phyloP scores from a whole-genome alignment of 2,113 vertebrate species.

The Sceloporus undulatus region DNA sequence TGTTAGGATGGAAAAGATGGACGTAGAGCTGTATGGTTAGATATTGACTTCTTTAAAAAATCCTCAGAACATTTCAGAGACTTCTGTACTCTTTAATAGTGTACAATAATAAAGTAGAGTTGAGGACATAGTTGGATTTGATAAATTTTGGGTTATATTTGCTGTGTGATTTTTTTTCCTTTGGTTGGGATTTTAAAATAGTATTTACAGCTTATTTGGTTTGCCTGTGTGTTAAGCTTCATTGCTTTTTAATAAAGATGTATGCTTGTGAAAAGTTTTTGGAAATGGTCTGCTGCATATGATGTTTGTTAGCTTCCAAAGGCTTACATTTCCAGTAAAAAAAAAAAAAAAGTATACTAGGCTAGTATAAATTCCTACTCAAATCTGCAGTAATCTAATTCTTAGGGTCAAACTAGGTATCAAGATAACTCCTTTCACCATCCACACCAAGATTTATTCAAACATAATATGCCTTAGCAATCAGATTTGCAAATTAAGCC shows the following conservation, averaged over 20 bases:
- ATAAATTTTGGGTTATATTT: neutral
- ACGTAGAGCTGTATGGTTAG: neutral
- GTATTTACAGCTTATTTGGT: neutral
- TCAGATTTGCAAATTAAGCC: no score
- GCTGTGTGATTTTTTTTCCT: neutral
- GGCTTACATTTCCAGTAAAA: neutral
- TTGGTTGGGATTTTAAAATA: neutral
- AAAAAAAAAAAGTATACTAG: neutral
- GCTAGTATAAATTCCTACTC: no score
- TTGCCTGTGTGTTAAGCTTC: slow-evolving; percentile 13
- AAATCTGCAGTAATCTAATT: neutral
- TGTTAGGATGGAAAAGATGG: neutral
- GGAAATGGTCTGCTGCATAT: neutral
- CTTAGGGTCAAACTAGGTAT: no score
- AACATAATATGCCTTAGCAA: no score
- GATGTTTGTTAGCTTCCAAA: neutral
- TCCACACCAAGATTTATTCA: no score
- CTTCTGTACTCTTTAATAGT: neutral
- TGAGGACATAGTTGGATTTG: neutral
- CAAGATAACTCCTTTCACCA: no score
- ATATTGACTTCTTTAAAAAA: neutral
- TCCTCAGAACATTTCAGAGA: neutral
- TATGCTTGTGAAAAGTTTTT: neutral
- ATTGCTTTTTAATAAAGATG: slow-evolving; percentile 19
- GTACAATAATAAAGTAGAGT: neutral